Evolutionary conservation across 2,113 vertebrate genomes (phyloP).

Genomic region (Ascaphus truei): DNA sequence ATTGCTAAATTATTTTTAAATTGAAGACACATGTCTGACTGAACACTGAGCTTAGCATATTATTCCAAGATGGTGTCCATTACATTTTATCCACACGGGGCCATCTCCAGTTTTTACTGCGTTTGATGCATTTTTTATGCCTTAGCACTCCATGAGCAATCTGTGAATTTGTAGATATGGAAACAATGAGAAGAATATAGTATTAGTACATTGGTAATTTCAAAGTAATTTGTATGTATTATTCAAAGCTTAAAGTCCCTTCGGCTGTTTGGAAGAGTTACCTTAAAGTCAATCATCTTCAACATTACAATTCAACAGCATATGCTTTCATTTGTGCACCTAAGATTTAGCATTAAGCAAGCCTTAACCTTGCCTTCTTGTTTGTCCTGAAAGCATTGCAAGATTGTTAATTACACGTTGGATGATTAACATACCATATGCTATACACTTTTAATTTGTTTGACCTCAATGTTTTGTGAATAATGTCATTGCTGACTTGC

Average conservation of each 20-base stretch:
- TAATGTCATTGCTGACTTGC: conserved; percentile 21
- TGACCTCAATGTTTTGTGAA: conserved; percentile 52
- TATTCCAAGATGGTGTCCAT: conserved; percentile 77
- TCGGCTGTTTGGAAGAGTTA: conserved; percentile 53
- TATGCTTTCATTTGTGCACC: conserved; percentile 46
- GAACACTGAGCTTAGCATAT: conserved; percentile 61
- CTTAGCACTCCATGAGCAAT: conserved; percentile 55
- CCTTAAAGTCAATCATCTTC: conserved; percentile 42
- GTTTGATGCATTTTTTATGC: conserved; percentile 62
- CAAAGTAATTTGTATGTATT: conserved; percentile 67
- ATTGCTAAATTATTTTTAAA: conserved; percentile 82
- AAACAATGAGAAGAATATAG: conserved; percentile 66
- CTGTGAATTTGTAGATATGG: conserved; percentile 61
- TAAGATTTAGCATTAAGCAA: conserved; percentile 55
- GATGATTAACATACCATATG: conserved; percentile 51
- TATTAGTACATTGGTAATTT: conserved; percentile 65
- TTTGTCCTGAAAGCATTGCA: conserved; percentile 54
- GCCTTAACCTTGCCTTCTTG: conserved; percentile 60
- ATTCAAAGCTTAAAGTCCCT: conserved; percentile 59
- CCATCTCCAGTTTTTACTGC: conserved; percentile 60
- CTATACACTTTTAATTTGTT: conserved; percentile 51
- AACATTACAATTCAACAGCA: conserved; percentile 43
- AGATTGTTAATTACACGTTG: conserved; percentile 57
- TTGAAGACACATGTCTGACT: conserved; percentile 78
- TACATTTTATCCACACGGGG: conserved; percentile 71